Evolutionary conservation across 2,888 invertebrate species (phyloP).

Genomic region (Notocelia uddmanniana): DNA sequence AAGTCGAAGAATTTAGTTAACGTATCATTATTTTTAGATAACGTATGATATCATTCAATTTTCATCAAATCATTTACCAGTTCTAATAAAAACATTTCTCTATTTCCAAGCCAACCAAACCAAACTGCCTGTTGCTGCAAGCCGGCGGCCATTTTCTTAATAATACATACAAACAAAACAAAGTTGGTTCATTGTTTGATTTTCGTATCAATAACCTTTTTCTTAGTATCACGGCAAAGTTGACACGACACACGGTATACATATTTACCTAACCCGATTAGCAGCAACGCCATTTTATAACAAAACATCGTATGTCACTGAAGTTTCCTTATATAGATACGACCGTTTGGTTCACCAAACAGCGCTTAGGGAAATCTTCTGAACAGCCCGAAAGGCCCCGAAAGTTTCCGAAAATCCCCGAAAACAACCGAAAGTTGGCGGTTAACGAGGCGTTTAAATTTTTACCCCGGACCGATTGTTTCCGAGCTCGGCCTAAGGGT

Average conservation of each 20-base stretch:
- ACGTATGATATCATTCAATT: too few species aligned
- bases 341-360: background rate
- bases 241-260: background rate
- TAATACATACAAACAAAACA: background rate
- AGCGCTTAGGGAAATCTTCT: conserved; percentile 19
- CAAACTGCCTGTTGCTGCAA: too few species aligned
- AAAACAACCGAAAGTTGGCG: conserved; percentile 58
- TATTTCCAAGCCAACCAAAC: too few species aligned
- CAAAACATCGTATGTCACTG: background rate
- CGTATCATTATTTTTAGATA: too few species aligned
- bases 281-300: background rate
- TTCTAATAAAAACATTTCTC: too few species aligned
- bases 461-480: conserved; percentile 51
- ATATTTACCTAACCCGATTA: conserved; percentile 16
- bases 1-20: too few species aligned
- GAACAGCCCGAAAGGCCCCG: conserved; percentile 7
- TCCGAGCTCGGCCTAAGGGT: conserved; percentile 24
- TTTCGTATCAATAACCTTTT: conserved; percentile 8
- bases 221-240: background rate
- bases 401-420: conserved; percentile 13
- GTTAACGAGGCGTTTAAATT: conserved; percentile 61
- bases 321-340: background rate
- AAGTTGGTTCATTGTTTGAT: background rate
- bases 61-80: too few species aligned
- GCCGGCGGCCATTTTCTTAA: too few species aligned